These are phyloP conservation scores for Drosophila burlai DNA, from an alignment of 1,140 invertebrate genomes.

Conservation along the genomic window DNA sequence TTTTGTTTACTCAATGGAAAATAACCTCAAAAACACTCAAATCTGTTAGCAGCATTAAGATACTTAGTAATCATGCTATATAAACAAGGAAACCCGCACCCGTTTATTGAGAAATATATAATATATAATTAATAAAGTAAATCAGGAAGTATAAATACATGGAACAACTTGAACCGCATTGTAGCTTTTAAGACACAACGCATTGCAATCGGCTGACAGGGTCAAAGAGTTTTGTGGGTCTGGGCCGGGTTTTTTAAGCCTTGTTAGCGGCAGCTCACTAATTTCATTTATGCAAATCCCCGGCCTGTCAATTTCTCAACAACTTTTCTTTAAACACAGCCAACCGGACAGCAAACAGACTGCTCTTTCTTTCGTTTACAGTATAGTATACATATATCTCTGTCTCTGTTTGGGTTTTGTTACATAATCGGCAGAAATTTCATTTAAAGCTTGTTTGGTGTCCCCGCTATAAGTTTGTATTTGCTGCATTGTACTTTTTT, in stretches of 20 bases:
- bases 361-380: slow-evolving; percentile 34
- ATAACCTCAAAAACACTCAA: too few species aligned
- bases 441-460: slow-evolving; percentile 43
- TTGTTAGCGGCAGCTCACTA: slow-evolving; percentile 60
- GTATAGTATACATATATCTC: slow-evolving; percentile 1
- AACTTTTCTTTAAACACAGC: slow-evolving; percentile 59
- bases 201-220: slow-evolving; percentile 26
- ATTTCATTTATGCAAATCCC: slow-evolving; percentile 51
- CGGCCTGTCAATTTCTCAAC: slow-evolving; percentile 65
- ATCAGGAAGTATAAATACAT: slow-evolving; percentile 10
- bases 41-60: background rate
- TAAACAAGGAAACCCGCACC: background rate
- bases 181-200: slow-evolving; percentile 1
- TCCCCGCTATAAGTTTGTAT: slow-evolving; percentile 16
- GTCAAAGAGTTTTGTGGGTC: slow-evolving; percentile 43
- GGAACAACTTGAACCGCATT: background rate
- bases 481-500: slow-evolving; percentile 12
- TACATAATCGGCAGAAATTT: slow-evolving; percentile 67
- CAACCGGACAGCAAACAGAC: slow-evolving; percentile 17
- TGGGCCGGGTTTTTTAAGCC: slow-evolving; percentile 36
- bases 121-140: background rate
- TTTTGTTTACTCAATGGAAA: background rate
- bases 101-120: too few species aligned
- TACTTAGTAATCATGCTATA: background rate
- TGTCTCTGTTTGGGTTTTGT: slow-evolving; percentile 25